These are phyloP conservation scores for Pomatorhinus ruficollis DNA, from an alignment of 2,113 vertebrate genomes.

Conservation along the genomic window DNA sequence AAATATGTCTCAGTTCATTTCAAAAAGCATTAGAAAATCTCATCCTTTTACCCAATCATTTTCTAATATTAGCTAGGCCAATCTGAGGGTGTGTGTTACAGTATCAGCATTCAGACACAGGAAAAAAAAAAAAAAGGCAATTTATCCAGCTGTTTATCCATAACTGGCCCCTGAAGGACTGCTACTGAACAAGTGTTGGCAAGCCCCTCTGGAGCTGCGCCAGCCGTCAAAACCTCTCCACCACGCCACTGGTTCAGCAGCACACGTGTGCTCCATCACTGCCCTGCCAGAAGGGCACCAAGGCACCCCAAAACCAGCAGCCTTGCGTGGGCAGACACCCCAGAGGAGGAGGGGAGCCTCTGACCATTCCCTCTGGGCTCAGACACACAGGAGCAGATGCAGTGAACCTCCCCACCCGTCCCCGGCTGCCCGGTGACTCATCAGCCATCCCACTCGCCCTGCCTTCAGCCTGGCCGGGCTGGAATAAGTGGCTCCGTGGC, in stretches of 20 bases:
- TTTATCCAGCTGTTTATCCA: slow-evolving; percentile 27
- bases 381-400: not conserved
- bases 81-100: not conserved
- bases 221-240: not conserved
- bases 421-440: fast-evolving
- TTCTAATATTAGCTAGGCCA: not conserved
- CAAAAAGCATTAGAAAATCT: not conserved
- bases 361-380: not conserved
- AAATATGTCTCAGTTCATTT: not conserved
- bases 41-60: not conserved
- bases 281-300: not conserved
- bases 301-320: not conserved
- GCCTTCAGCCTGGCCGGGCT: not conserved
- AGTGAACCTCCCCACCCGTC: fast-evolving
- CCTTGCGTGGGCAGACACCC: fast-evolving
- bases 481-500: not conserved
- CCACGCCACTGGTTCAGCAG: not conserved
- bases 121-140: not conserved
- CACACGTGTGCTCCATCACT: fast-evolving
- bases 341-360: not conserved
- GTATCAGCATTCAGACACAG: not conserved
- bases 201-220: not conserved
- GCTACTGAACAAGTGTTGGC: not conserved
- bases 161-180: slow-evolving; percentile 3
- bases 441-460: not conserved